A percentile compares a stretch with the other conserved stretches of the same genome.
Evolutionary conservation across 2,797 vertebrate genomes (phyloP).

Genomic region (Gobionotothen gibberifrons): DNA sequence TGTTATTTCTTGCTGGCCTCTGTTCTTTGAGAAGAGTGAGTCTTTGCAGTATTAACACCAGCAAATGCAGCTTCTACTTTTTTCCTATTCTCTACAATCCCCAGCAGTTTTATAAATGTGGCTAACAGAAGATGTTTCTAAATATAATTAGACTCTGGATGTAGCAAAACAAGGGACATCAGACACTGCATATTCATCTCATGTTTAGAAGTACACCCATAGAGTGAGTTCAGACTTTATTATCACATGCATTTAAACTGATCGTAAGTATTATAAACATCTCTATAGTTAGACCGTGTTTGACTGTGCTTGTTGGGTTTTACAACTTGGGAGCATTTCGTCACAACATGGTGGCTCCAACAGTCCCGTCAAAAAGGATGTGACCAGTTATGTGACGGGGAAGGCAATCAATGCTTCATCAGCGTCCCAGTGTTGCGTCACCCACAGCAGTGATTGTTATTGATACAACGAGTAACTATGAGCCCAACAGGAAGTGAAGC

Average conservation of each 20-base stretch:
- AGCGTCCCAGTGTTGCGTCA: constrained; percentile 20
- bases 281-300: constrained; percentile 39
- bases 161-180: constrained; percentile 51
- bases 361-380: constrained; percentile 27
- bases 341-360: constrained; percentile 33
- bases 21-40: constrained; percentile 37
- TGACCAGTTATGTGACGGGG: constrained; percentile 38
- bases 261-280: constrained; percentile 28
- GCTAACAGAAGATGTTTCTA: constrained; percentile 41
- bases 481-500: constrained; percentile 47
- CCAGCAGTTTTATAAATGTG: constrained; percentile 35
- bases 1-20: not conserved
- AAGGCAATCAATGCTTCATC: constrained; percentile 55
- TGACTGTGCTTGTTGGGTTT: not conserved
- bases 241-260: constrained; percentile 29
- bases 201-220: constrained; percentile 22
- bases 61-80: constrained; percentile 30
- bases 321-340: constrained; percentile 38
- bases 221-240: constrained; percentile 27
- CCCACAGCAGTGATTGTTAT: constrained; percentile 53
- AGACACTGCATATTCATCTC: constrained; percentile 56
- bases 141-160: constrained; percentile 45
- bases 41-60: constrained; percentile 25
- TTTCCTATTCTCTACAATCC: constrained; percentile 17
- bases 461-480: constrained; percentile 41